Conservation (phyloP, 53 echinoderm and acorn worm genomes). For the Apostichopus leukothele region DNA sequence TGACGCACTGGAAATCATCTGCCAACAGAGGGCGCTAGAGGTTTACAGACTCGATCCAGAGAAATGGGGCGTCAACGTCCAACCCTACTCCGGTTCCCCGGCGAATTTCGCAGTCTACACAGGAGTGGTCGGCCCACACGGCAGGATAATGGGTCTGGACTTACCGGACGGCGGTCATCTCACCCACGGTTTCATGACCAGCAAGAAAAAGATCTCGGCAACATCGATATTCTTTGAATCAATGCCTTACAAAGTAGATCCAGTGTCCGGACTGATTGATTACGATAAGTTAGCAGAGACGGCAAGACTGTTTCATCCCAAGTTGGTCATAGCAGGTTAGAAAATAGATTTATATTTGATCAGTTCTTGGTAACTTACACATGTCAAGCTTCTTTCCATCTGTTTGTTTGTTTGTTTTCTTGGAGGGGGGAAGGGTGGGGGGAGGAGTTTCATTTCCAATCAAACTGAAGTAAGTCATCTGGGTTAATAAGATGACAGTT, state of each 20-base stretch:
- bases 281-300: slow-evolving; percentile 78
- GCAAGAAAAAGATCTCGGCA: slow-evolving; percentile 93
- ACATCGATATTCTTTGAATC: slow-evolving; percentile 97
- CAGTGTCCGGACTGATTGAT: slow-evolving; percentile 74
- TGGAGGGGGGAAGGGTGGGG: no score
- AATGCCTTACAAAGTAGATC: slow-evolving; percentile 93
- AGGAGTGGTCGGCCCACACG: slow-evolving; percentile 80
- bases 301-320: slow-evolving; percentile 83
- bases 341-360: neutral
- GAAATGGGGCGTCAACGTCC: slow-evolving; percentile 98
- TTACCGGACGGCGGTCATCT: slow-evolving; percentile 94
- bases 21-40: slow-evolving; percentile 77
- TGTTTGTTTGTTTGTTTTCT: no score
- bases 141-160: slow-evolving; percentile 97
- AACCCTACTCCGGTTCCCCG: slow-evolving; percentile 96
- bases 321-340: slow-evolving; percentile 90
- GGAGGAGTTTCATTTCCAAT: neutral
- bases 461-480: no score
- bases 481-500: no score
- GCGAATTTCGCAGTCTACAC: slow-evolving; percentile 99
- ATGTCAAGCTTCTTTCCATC: neutral
- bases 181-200: slow-evolving; percentile 96
- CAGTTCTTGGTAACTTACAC: neutral
- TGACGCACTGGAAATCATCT: slow-evolving; percentile 79
- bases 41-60: slow-evolving; percentile 73